A percentile compares a stretch with the other conserved stretches of the same genome.
These are phyloP conservation scores for Azorinus chamasolen DNA, from an alignment of 2,888 invertebrate genomes.

Conservation along the genomic window DNA sequence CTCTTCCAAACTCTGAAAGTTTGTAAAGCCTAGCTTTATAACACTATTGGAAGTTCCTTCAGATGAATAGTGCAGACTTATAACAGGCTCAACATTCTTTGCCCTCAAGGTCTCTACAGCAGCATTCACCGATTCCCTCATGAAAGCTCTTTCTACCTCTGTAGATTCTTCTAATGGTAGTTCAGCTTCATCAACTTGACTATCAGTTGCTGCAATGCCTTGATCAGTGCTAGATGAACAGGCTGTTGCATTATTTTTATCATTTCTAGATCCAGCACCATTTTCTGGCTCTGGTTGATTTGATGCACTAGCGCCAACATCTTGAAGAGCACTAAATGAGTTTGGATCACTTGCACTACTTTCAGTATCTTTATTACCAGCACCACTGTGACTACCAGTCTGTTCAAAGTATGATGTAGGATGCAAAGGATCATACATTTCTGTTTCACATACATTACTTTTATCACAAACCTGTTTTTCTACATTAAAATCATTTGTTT, in stretches of 20 bases:
- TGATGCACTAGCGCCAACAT: not conserved
- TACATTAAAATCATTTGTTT: too few species aligned
- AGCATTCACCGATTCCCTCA: constrained; percentile 40
- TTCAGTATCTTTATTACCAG: not conserved
- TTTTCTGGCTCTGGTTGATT: not conserved
- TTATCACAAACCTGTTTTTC: too few species aligned
- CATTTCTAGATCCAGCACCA: not conserved
- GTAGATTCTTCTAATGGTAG: not conserved
- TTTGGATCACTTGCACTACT: not conserved
- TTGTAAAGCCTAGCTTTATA: constrained; percentile 80
- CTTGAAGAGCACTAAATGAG: not conserved
- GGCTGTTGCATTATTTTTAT: not conserved
- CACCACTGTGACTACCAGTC: not conserved
- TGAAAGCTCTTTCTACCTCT: not conserved
- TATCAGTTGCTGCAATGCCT: not conserved
- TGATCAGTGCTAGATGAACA: not conserved
- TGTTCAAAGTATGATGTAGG: constrained; percentile 36
- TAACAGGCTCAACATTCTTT: constrained; percentile 88
- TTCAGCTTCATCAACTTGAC: not conserved
- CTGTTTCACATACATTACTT: not conserved
- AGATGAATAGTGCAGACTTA: constrained; percentile 89
- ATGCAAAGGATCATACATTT: constrained; percentile 42
- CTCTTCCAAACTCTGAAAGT: constrained; percentile 42
- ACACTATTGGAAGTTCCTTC: constrained; percentile 90
- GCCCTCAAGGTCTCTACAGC: constrained; percentile 51